Evolutionary conservation across 1,140 invertebrate genomes (phyloP), one percentile per base, ranked within the genome.

Genomic region (Drosophila rufa): DNA sequence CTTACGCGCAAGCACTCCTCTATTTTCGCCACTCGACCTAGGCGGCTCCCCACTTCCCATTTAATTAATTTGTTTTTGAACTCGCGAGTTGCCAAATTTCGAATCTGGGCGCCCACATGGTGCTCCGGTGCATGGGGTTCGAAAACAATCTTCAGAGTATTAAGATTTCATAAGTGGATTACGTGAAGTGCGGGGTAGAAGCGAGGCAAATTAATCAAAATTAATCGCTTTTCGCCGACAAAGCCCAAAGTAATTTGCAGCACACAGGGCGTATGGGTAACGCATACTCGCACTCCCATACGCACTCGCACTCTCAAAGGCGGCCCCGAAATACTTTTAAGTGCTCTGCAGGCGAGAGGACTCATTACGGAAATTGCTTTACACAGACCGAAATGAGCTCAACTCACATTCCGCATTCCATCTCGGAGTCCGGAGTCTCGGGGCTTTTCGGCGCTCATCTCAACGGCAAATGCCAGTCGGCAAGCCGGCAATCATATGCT

Each of bases 291-390:
- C 71, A 83, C 58, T 57, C 22, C 22, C 71, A 83, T 55, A 55
- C 62, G 33, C 30, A 7, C 59, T 46, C 57, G 57, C 50, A 17
- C 27, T 17, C 48, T n/a, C 50, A 30, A 3, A 36, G 33, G 11
- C 33, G 33, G 7, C 30, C 76, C 71, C 79, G 53, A 89, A 89
- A 79, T 87, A 90, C 80, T 89, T 90, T 89, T 79, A 69, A 90
- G 85, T 79, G 85, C 66, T 75, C 61, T 19, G 61, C 43, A 61
- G 65, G 71, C 76, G 58, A 82, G 66, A 64, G 71, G 79, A 90
- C 85, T 89, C 84, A 89, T 89, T 89, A 89, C 74, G 78, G 85
- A 84, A 89, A 89, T 89, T 89, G 87, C 84, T 89, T 80, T 78
- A 81, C 85, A 79, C 78, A 75, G 66, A 51, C 55, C 58, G 68